Conservation (phyloP, 2,797 vertebrate genomes). For the Neosilurus hyrtlii region DNA sequence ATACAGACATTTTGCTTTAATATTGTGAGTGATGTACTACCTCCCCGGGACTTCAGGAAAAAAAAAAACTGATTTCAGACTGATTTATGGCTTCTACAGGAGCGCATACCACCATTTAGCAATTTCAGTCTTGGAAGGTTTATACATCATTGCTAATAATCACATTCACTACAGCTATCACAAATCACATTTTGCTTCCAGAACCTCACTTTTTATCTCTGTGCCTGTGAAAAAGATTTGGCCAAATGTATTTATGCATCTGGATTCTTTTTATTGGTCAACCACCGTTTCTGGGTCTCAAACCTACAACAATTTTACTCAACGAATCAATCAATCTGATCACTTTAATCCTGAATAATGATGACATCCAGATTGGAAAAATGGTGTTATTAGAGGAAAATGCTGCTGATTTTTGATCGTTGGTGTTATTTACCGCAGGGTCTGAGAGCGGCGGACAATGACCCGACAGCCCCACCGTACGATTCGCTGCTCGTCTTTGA, state of each 20-base stretch:
- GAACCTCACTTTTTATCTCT: slow-evolving; percentile 8
- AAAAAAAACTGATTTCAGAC: slow-evolving; percentile 7
- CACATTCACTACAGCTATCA: slow-evolving; percentile 3
- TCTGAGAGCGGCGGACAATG: slow-evolving; percentile 92
- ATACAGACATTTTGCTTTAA: slow-evolving; percentile 14
- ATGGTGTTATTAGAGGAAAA: neutral
- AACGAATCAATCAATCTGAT: neutral
- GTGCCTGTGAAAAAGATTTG: slow-evolving; percentile 3
- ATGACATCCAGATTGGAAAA: neutral
- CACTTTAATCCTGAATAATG: neutral
- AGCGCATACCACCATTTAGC: slow-evolving; percentile 16
- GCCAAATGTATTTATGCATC: neutral
- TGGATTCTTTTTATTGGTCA: neutral
- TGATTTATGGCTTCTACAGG: slow-evolving; percentile 27
- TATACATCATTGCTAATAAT: slow-evolving; percentile 32
- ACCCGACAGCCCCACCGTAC: slow-evolving; percentile 95
- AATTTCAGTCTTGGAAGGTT: slow-evolving; percentile 11
- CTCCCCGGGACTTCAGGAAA: neutral
- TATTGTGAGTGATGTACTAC: slow-evolving; percentile 11
- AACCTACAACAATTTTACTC: neutral
- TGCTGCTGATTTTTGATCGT: neutral
- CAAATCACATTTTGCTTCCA: slow-evolving; percentile 13
- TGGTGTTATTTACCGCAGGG: slow-evolving; percentile 71
- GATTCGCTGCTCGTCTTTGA: slow-evolving; percentile 96
- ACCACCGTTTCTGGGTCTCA: neutral